A percentile compares a stretch with the other conserved stretches of the same genome.
Evolutionary conservation across 2,888 invertebrate genomes (phyloP).

Genomic region (Macaria liturata): DNA sequence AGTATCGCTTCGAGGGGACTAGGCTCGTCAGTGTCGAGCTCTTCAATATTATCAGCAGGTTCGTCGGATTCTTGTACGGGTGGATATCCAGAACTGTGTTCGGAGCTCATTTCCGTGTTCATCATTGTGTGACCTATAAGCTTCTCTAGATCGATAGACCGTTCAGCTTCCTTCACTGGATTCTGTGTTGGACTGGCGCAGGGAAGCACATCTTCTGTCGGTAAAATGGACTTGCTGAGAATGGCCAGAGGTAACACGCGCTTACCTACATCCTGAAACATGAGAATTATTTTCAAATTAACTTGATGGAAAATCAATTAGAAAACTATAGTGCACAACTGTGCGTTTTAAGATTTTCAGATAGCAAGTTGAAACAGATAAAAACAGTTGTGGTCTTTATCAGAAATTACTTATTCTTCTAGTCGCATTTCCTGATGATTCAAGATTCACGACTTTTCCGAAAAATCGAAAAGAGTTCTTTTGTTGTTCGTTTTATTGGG

Average conservation of each 20-base stretch:
- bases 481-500: too few species aligned
- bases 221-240: conserved; percentile 55
- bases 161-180: conserved; percentile 67
- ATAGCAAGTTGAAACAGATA: too few species aligned
- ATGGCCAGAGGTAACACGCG: conserved; percentile 66
- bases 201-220: conserved; percentile 45
- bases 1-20: neutral
- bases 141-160: conserved; percentile 68
- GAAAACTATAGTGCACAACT: too few species aligned
- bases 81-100: neutral
- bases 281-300: too few species aligned
- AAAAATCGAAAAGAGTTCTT: too few species aligned
- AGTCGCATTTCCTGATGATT: too few species aligned
- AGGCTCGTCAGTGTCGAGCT: neutral
- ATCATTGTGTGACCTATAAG: conserved; percentile 57
- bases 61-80: conserved; percentile 11
- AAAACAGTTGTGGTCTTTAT: too few species aligned
- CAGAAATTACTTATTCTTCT: too few species aligned
- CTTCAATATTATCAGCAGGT: conserved; percentile 5
- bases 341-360: too few species aligned
- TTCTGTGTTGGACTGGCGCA: conserved; percentile 43
- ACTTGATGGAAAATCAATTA: too few species aligned
- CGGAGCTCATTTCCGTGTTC: conserved; percentile 37
- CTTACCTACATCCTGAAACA: conserved; percentile 61
- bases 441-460: too few species aligned